Evolutionary conservation across 2,797 vertebrate genomes (phyloP), one percentile per base, ranked within the genome.

Genomic region (Spinibarbus caldwelli): DNA sequence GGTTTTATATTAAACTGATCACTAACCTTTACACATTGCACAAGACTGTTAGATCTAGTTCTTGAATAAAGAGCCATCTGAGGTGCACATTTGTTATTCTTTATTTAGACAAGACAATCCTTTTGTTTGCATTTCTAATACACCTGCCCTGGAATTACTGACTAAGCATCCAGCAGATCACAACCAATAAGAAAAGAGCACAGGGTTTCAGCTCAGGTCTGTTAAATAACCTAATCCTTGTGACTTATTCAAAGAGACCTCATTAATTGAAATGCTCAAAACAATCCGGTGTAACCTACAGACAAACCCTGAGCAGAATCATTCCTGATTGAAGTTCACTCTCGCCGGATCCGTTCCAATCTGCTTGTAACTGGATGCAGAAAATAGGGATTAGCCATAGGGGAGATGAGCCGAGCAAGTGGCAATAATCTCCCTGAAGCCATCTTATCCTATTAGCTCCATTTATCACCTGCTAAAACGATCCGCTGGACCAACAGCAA

Each of bases 371-470:
- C 36, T 47, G 49, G 79, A 80, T 77, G 71, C n/a, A 72, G n/a
- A 79, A 80, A 88, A 86, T 7, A 80, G 77, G 85, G 86, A 88
- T 87, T 85, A 90, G n/a, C 67, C 83, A 68, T 34, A 52, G 80
- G 45, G 70, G 88, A 84, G 84, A 87, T 86, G 78, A 88, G 81
- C 62, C 52, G 31, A 79, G 29, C 23, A 84, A 86, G 86, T 68
- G 82, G 54, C 73, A 78, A 78, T 90, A 90, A 92, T 91, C 89
- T 89, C 67, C 49, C 79, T 85, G 47, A 89, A 86, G 67, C 80
- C 79, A 85, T 85, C 78, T 89, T 80, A 92, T 91, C 89, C 88
- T 70, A 85, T 90, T 89, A 89, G 72, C 76, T 82, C 52, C 45
- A 89, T 86, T 90, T 78, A 87, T 90, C 91, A 90, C 86, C 88